phyloP scores from a whole-genome alignment of 1,140 invertebrate species.

The Heliconius eleuchia region DNA sequence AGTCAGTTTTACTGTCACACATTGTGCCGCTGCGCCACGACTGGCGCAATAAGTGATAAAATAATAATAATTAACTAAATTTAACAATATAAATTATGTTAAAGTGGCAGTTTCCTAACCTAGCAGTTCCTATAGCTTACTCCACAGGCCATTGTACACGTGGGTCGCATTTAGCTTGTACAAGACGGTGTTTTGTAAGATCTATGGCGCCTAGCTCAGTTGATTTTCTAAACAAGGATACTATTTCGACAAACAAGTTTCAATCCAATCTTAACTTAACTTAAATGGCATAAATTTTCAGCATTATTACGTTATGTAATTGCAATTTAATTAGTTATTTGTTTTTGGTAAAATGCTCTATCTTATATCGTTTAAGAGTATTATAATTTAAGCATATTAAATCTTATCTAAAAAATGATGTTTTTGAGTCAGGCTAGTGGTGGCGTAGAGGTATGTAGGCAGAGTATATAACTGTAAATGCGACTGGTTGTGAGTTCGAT shows the following conservation, averaged over 20 bases:
- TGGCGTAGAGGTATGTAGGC: no score
- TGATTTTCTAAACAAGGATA: neutral
- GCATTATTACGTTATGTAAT: neutral
- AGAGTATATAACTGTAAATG: no score
- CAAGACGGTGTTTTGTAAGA: constrained; percentile 30
- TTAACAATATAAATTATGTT: neutral
- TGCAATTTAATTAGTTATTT: neutral
- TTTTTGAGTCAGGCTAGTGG: no score
- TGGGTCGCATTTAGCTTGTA: constrained; percentile 29
- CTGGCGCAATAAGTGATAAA: no score
- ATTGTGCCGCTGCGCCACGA: no score
- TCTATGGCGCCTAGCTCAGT: constrained; percentile 20
- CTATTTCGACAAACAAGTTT: neutral
- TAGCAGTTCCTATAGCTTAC: neutral
- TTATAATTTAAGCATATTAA: no score
- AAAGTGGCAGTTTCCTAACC: neutral
- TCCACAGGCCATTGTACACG: constrained; percentile 18
- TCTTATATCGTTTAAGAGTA: neutral
- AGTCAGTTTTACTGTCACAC: no score
- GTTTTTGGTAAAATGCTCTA: neutral
- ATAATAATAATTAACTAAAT: neutral
- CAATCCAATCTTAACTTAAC: neutral
- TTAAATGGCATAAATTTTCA: neutral
- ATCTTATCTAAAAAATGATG: no score
- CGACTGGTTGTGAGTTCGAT: no score